A percentile compares a stretch with the other conserved stretches of the same genome.
phyloP scores from a whole-genome alignment of 1,140 invertebrate genomes.

The Scaptomyza pallida region DNA sequence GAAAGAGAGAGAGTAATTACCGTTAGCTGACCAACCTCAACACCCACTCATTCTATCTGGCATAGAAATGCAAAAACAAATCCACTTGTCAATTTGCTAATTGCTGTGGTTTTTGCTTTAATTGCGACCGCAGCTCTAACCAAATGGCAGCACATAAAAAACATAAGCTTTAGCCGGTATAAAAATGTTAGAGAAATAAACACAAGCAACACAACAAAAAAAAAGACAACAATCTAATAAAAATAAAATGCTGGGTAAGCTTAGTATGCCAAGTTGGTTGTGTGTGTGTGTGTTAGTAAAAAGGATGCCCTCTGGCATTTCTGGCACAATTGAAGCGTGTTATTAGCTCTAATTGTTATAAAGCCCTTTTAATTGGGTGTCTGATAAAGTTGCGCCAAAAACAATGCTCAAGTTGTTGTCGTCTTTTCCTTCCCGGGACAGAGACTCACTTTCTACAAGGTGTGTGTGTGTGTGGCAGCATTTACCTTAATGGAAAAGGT shows the following conservation, averaged over 20 bases:
- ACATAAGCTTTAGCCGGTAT: slow-evolving; percentile 35
- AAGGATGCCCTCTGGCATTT: slow-evolving; percentile 56
- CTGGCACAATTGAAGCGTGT: slow-evolving; percentile 80
- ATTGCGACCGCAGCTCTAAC: slow-evolving; percentile 66
- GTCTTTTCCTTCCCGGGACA: too few species aligned
- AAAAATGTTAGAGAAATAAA: slow-evolving; percentile 25
- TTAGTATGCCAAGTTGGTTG: slow-evolving; percentile 2
- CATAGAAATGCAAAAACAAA: slow-evolving; percentile 69
- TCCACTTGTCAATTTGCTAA: slow-evolving; percentile 80
- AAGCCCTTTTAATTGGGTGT: slow-evolving; percentile 82
- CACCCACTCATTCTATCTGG: too few species aligned
- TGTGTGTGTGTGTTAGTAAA: too few species aligned
- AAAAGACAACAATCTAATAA: slow-evolving; percentile 31
- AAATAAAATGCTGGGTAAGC: slow-evolving; percentile 31
- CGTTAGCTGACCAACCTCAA: slow-evolving; percentile 13
- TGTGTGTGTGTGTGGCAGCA: slow-evolving; percentile 2
- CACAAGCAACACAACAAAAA: slow-evolving; percentile 36
- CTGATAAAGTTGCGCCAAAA: slow-evolving; percentile 73
- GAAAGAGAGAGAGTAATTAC: slow-evolving; percentile 48
- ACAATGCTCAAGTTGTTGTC: slow-evolving; percentile 42
- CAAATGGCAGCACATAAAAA: slow-evolving; percentile 51
- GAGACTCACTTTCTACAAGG: not conserved
- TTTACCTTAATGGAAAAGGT: slow-evolving; percentile 76
- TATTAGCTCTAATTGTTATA: slow-evolving; percentile 82
- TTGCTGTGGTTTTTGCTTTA: slow-evolving; percentile 75